Evolutionary conservation across 2,888 invertebrate species (phyloP), one percentile per base, ranked within the genome.

Genomic region (Dryomyza anilis): DNA sequence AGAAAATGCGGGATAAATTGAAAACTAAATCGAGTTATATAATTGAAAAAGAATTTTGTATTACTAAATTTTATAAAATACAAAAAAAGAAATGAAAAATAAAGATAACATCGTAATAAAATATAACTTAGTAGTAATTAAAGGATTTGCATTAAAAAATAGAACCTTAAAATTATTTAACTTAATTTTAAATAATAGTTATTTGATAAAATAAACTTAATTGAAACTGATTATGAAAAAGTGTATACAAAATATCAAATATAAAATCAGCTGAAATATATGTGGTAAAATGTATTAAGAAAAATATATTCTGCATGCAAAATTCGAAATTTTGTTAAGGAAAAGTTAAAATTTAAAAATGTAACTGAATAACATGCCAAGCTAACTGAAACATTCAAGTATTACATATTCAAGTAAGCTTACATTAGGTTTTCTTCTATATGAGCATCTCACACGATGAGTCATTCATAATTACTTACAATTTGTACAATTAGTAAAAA

Each of bases 401-500:
- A 29, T 29, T 19, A 29, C 46, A 10, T 30, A 48, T 4, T 1
- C 16, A 30, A 33, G 6, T 55, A 30, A 10, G 57, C 72, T 76
- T 76, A 76, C 76, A 33, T 16, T 75, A 60, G 62, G 62, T 29
- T 65, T 16, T 58, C 67, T 65, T 65, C 72, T 74, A 78, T 70
- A 78, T 78, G 60, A 77, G 77, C 64, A 77, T 72, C 72, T 78
- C 78, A 70, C 74, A 72, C 68, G 74, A 76, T 52, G 78, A 74
- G 69, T 74, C 74, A 67, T 76, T 77, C 68, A 76, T 70, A 65
- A 78, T 78, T 76, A 78, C 78, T 78, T 77, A 27, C 25, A 50
- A 14, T 50, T 43, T 27, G 1, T 5, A 14, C 1, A 7, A 12
- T 27, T 25, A 27, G 8, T 16, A 30, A 19, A n/a, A 56, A 19